Conservation (phyloP, 2,113 vertebrate species). For the Engystomops pustulosus region DNA sequence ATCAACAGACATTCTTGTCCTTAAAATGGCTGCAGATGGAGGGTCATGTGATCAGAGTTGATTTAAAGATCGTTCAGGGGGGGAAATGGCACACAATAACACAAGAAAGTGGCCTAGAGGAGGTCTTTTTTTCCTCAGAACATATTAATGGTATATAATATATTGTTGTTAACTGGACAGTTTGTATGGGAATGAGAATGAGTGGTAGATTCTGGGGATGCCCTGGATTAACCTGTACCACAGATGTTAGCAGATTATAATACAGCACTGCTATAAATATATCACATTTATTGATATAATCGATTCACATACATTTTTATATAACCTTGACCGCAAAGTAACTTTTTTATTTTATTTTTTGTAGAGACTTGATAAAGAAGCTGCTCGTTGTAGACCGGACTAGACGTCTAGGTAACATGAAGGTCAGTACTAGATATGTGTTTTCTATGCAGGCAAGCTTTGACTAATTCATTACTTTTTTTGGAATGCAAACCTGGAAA, state of each 20-base stretch:
- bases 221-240: not conserved
- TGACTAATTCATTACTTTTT: no score
- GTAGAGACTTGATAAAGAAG: constrained; percentile 94
- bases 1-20: no score
- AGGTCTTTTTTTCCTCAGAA: no score
- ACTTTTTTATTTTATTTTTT: not conserved
- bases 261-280: not conserved
- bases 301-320: not conserved
- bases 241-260: constrained; percentile 5
- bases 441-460: not conserved
- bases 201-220: not conserved
- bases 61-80: no score
- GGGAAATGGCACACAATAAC: no score
- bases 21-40: no score
- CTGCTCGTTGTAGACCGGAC: constrained; percentile 93
- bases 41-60: no score
- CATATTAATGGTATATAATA: not conserved
- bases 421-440: constrained; percentile 75
- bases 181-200: not conserved
- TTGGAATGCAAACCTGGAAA: no score
- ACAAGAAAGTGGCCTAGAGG: no score
- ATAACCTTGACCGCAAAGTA: not conserved
- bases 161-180: not conserved
- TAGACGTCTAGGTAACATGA: constrained; percentile 92
- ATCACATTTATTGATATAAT: no score